Percentiles rank a stretch among this genome's conserved stretches.
phyloP scores from a whole-genome alignment of 2,113 vertebrate species.

The Erythrocercus mccallii region DNA sequence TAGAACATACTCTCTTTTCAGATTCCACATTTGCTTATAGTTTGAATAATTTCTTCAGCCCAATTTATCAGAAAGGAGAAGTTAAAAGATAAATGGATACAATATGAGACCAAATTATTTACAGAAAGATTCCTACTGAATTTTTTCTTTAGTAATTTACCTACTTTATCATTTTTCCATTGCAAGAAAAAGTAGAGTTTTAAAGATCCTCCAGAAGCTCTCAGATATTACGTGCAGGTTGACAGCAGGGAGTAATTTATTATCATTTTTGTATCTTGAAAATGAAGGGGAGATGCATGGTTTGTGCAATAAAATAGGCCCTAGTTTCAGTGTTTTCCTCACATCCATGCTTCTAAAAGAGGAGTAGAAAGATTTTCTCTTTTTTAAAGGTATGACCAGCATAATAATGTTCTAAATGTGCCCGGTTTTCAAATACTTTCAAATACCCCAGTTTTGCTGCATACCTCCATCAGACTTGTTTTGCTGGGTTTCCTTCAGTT shows the following conservation, averaged over 20 bases:
- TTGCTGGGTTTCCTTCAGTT: background rate
- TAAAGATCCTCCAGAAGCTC: background rate
- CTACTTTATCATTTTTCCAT: background rate
- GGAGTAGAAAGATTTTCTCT: background rate
- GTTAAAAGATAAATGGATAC: constrained; percentile 44
- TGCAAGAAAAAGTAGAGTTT: background rate
- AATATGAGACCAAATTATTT: constrained; percentile 47
- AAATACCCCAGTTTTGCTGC: background rate
- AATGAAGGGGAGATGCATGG: background rate
- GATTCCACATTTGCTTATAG: background rate
- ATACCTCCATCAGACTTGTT: background rate
- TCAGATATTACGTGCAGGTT: background rate
- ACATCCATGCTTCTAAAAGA: background rate
- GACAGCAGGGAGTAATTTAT: background rate
- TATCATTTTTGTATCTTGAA: background rate
- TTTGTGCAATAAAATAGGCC: background rate
- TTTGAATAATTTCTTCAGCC: constrained; percentile 34
- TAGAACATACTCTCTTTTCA: background rate
- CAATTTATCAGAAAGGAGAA: background rate
- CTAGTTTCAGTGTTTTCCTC: background rate
- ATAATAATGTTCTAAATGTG: background rate
- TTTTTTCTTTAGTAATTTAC: background rate
- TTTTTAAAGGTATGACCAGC: background rate
- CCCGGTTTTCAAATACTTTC: background rate
- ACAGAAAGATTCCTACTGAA: background rate